Evolutionary conservation across 92 coral and sea anemone genomes (phyloP).

Genomic region (Montipora capitata): DNA sequence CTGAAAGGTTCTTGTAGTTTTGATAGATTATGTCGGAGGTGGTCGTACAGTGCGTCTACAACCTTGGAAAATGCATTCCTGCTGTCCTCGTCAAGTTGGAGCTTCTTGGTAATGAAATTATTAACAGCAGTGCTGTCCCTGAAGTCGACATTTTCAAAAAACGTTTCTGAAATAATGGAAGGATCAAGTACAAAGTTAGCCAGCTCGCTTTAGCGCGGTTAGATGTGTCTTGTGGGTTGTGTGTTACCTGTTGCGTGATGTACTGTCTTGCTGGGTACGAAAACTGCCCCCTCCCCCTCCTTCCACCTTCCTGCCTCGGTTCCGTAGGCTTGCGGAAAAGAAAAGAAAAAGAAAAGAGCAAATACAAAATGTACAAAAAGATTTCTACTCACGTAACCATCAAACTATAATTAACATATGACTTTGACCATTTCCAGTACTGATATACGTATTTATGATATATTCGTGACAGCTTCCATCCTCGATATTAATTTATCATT

Average conservation of each 20-base stretch:
- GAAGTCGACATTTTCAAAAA: slow-evolving; percentile 16
- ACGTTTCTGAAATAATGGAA: slow-evolving; percentile 29
- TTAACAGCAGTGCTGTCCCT: slow-evolving; percentile 3
- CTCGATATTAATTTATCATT: slow-evolving; percentile 6
- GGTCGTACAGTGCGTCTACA: slow-evolving; percentile 16
- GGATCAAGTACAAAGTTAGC: not conserved
- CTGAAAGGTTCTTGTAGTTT: too few relatives aligned
- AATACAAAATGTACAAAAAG: not conserved
- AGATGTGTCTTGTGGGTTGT: slow-evolving; percentile 2
- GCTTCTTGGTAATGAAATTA: slow-evolving; percentile 1
- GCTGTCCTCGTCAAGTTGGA: slow-evolving; percentile 32
- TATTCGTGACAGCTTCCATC: slow-evolving; percentile 17
- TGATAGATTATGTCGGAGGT: slow-evolving; percentile 11
- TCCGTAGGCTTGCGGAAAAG: not conserved
- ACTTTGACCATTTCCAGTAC: slow-evolving; percentile 11
- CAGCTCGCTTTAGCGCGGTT: slow-evolving; percentile 15
- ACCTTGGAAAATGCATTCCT: not conserved
- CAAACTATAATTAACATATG: slow-evolving; percentile 17
- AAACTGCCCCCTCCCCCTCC: not conserved
- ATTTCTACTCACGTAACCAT: not conserved
- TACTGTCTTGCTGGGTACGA: slow-evolving; percentile 11
- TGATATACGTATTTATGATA: not conserved
- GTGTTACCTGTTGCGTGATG: not conserved
- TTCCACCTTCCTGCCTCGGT: not conserved
- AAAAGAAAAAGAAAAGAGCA: not conserved